phyloP scores from a whole-genome alignment of 2,888 invertebrate species.

The Pachymerium ferrugineum region DNA sequence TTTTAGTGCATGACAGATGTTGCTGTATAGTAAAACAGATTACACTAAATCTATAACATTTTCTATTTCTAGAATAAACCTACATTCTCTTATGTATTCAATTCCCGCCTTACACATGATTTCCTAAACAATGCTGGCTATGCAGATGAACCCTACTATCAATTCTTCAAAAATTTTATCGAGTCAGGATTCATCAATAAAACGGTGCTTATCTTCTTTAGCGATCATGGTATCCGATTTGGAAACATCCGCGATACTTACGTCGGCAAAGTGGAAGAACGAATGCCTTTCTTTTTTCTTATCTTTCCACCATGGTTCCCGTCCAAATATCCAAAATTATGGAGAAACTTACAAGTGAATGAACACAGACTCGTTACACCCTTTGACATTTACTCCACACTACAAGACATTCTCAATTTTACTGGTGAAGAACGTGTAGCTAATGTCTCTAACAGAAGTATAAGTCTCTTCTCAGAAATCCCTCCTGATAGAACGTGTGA shows the following conservation, averaged over 20 bases:
- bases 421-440: not conserved
- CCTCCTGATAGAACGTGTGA: conserved; percentile 67
- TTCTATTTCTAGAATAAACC: conserved; percentile 25
- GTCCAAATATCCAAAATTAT: conserved; percentile 57
- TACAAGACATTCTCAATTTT: conserved; percentile 62
- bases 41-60: too few species aligned
- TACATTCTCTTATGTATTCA: conserved; percentile 29
- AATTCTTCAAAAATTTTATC: conserved; percentile 41
- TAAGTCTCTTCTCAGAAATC: conserved; percentile 71
- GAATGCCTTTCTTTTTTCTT: conserved; percentile 72
- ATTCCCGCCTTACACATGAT: conserved; percentile 50
- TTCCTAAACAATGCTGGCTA: conserved; percentile 69
- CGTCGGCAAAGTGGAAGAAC: conserved; percentile 71
- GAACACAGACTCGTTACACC: conserved; percentile 69
- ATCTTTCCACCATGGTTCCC: conserved; percentile 67
- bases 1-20: too few species aligned
- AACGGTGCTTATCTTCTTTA: conserved; percentile 41
- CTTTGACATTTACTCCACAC: conserved; percentile 75
- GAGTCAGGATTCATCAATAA: conserved; percentile 33
- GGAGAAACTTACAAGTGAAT: conserved; percentile 62
- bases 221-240: conserved; percentile 49
- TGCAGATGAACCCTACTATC: conserved; percentile 62
- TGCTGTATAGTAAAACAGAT: too few species aligned
- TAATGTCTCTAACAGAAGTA: conserved; percentile 51
- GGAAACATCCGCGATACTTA: conserved; percentile 45